A percentile compares a stretch with the other conserved stretches of the same genome.
Conservation (phyloP, 1,140 invertebrate genomes). For the Aphaenogaster rudis region DNA sequence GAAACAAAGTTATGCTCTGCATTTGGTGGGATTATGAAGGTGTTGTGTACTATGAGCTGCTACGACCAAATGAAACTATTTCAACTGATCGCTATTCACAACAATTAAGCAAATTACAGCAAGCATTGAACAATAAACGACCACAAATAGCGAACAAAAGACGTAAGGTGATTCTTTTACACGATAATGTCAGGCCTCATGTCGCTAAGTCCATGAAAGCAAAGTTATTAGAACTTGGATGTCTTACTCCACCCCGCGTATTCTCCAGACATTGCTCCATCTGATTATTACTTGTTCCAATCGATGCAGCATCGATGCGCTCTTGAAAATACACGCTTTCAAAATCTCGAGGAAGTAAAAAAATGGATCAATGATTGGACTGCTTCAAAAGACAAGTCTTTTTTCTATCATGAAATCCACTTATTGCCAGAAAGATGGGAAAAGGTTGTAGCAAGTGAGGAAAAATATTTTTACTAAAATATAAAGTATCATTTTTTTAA, state of each 20-base stretch:
- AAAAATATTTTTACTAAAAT: constrained; percentile 4
- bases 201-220: background rate
- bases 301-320: background rate
- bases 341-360: background rate
- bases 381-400: too few species aligned
- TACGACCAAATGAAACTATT: background rate
- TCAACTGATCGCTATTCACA: background rate
- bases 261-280: background rate
- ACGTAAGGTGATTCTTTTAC: background rate
- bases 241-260: background rate
- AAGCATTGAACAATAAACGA: constrained; percentile 10
- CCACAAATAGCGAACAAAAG: too few species aligned
- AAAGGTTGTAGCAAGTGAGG: background rate
- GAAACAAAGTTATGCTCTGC: background rate
- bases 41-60: background rate
- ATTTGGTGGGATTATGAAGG: background rate
- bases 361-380: background rate
- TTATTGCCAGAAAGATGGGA: constrained; percentile 2
- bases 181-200: background rate
- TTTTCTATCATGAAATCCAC: background rate
- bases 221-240: constrained; percentile 5
- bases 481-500: background rate
- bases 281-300: background rate
- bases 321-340: background rate
- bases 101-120: constrained; percentile 1